phyloP scores from a whole-genome alignment of 2,888 invertebrate genomes.

The Erannis defoliaria region DNA sequence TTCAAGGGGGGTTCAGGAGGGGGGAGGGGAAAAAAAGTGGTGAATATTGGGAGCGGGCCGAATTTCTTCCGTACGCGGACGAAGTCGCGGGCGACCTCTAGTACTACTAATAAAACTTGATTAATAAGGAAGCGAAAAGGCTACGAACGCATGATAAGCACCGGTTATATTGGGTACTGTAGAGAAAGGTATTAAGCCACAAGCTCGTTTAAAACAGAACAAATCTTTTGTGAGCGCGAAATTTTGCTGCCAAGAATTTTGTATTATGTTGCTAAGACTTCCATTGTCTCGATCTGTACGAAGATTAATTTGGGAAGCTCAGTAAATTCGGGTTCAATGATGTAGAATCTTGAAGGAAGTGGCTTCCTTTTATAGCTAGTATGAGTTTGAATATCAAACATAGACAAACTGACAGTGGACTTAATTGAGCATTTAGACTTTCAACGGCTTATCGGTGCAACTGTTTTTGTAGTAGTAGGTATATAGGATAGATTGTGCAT shows the following conservation, averaged over 20 bases:
- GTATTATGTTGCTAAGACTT: slow-evolving; percentile 73
- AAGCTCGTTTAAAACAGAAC: slow-evolving; percentile 56
- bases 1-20: no score
- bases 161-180: slow-evolving; percentile 26
- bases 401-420: neutral
- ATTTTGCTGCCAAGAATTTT: slow-evolving; percentile 66
- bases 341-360: slow-evolving; percentile 51
- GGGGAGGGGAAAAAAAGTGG: no score
- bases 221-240: slow-evolving; percentile 65
- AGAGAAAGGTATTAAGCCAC: slow-evolving; percentile 41
- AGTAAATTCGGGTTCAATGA: slow-evolving; percentile 60
- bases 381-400: no score
- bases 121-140: slow-evolving; percentile 4
- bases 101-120: slow-evolving; percentile 11
- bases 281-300: slow-evolving; percentile 78
- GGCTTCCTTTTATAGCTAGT: slow-evolving; percentile 14
- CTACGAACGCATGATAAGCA: slow-evolving; percentile 20
- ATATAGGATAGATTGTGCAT: no score
- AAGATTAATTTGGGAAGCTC: slow-evolving; percentile 79
- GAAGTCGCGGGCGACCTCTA: no score
- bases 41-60: no score
- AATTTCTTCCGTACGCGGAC: no score
- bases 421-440: no score
- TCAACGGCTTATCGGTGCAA: no score
- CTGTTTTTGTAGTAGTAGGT: no score